phyloP scores from a whole-genome alignment of 2,797 vertebrate genomes.

The Gymnothorax javanicus region DNA sequence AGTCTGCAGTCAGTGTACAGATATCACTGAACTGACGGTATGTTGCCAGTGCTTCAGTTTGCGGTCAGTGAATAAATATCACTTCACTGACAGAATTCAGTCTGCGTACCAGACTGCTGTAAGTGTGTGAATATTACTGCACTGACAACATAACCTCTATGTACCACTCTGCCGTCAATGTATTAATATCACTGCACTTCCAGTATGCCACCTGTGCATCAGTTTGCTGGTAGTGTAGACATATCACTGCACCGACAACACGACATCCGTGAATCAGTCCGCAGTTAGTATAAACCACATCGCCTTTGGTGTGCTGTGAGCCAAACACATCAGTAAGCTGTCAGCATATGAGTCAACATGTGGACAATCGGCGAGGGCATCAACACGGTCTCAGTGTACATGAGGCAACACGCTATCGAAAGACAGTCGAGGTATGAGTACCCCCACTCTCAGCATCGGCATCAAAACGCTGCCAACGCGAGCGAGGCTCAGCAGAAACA shows the following conservation, averaged over 20 bases:
- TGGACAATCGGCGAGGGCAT: neutral
- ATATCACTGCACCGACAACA: neutral
- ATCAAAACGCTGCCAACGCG: neutral
- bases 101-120: conserved; percentile 1
- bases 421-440: neutral
- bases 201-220: no score
- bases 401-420: no score
- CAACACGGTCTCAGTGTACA: neutral
- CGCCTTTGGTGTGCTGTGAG: conserved; percentile 13
- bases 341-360: neutral
- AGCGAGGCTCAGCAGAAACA: neutral
- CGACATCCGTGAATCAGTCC: neutral
- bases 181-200: no score
- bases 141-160: neutral
- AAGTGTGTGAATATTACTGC: no score
- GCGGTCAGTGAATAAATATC: neutral
- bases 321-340: neutral
- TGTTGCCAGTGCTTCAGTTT: conserved; percentile 18
- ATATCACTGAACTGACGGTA: neutral
- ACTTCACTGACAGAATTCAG: neutral
- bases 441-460: neutral
- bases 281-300: conserved; percentile 1
- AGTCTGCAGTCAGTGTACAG: neutral
- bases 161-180: neutral
- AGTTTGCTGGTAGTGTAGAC: no score